Conservation (phyloP, 2,797 vertebrate genomes). For the Amphiprion clarkii region DNA sequence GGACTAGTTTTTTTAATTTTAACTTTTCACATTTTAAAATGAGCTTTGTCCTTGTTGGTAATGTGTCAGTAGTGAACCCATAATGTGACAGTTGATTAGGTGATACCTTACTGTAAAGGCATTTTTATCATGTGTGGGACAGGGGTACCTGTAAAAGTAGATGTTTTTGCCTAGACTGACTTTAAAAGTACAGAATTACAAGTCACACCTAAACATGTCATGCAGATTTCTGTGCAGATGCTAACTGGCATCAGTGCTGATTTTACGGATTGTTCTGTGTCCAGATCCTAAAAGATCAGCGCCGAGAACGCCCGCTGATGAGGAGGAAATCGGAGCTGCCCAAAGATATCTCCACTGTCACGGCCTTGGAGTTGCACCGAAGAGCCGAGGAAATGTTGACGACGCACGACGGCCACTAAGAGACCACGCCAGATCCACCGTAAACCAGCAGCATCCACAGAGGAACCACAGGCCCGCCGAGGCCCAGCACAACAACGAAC, state of each 20-base stretch:
- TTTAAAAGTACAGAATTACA: too few relatives aligned
- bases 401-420: conserved; percentile 92
- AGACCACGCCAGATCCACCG: conserved; percentile 50
- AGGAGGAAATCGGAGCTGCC: conserved; percentile 98
- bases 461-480: conserved; percentile 55
- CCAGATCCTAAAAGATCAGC: conserved; percentile 91
- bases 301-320: conserved; percentile 92
- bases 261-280: background rate
- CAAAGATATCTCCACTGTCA: conserved; percentile 96
- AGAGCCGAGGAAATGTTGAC: conserved; percentile 94
- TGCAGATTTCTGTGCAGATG: background rate
- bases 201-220: background rate
- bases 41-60: background rate
- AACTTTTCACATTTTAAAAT: background rate
- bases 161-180: background rate
- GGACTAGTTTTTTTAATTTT: background rate
- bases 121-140: background rate
- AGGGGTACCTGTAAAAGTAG: background rate
- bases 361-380: conserved; percentile 95
- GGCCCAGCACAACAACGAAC: conserved; percentile 63
- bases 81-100: background rate
- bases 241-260: background rate
- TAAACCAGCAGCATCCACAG: conserved; percentile 59
- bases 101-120: too few relatives aligned
- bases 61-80: background rate